A percentile compares a stretch with the other conserved stretches of the same genome.
Conservation (phyloP, 2,113 vertebrate species). For the Menidia beryllina region DNA sequence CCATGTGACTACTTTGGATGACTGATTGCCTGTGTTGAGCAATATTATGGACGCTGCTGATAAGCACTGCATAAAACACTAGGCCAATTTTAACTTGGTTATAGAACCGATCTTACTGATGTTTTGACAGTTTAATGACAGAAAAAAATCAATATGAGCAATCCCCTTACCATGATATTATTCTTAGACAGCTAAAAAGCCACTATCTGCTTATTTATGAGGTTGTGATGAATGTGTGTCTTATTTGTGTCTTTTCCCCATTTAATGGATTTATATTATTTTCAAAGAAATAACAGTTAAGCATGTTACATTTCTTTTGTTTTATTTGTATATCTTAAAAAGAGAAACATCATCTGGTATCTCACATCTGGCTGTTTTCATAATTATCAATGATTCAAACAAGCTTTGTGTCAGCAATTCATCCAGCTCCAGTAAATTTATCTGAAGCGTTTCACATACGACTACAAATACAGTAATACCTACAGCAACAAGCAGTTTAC, state of each 20-base stretch:
- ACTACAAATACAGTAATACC: slow-evolving; percentile 33
- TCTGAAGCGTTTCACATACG: slow-evolving; percentile 6
- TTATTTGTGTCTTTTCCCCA: too few species aligned
- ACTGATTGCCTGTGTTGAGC: slow-evolving; percentile 20
- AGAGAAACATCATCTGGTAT: too few species aligned
- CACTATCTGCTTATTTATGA: too few species aligned
- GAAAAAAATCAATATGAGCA: too few species aligned
- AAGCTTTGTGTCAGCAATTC: neutral
- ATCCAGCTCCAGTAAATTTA: slow-evolving; percentile 8
- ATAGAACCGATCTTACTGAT: neutral
- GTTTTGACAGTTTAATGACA: neutral
- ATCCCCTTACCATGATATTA: too few species aligned
- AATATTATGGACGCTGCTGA: neutral
- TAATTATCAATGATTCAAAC: neutral
- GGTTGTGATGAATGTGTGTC: too few species aligned
- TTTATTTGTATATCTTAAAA: neutral
- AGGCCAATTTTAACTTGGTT: neutral
- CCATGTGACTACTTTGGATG: slow-evolving; percentile 8
- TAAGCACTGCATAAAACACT: neutral
- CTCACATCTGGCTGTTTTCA: too few species aligned
- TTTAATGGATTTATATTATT: too few species aligned
- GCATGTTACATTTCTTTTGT: neutral
- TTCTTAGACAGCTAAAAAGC: too few species aligned
- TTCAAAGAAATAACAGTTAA: neutral
- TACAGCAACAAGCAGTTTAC: slow-evolving; percentile 49